Conservation (phyloP, 2,113 vertebrate genomes). For the Dascyllus trimaculatus region DNA sequence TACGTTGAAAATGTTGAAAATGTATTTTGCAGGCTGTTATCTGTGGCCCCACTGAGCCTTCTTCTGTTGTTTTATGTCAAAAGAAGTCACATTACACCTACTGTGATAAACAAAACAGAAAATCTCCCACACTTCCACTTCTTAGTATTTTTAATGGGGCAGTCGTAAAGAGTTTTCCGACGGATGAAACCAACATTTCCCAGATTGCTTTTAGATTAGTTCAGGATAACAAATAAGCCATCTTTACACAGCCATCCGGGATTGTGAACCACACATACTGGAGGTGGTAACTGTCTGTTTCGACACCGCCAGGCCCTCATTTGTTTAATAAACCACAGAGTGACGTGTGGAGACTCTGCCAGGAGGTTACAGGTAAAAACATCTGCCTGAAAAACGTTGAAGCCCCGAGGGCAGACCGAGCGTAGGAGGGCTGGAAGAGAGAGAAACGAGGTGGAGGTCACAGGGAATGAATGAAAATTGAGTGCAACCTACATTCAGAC, state of each 20-base stretch:
- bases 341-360: constrained; percentile 30
- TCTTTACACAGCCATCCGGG: background rate
- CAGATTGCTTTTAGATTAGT: background rate
- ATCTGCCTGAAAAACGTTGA: constrained; percentile 53
- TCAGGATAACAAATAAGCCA: background rate
- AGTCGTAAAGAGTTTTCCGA: background rate
- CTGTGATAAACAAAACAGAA: background rate
- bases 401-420: constrained; percentile 57
- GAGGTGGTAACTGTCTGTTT: constrained; percentile 28
- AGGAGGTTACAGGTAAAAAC: constrained; percentile 61
- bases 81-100: background rate
- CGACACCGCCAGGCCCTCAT: constrained; percentile 20
- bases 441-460: background rate
- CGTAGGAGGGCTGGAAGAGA: constrained; percentile 2
- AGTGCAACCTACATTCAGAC: constrained; percentile 15
- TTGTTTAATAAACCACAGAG: constrained; percentile 56
- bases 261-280: background rate
- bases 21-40: too few relatives aligned
- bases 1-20: too few relatives aligned
- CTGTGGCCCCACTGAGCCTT: too few relatives aligned
- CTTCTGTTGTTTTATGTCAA: background rate
- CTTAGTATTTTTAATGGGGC: too few relatives aligned
- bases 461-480: background rate
- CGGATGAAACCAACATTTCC: background rate
- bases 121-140: too few relatives aligned